These are phyloP conservation scores for Hexactinellida sp. DNA, from an alignment of 37 sponge, comb jelly and placozoan genomes.

Conservation along the genomic window DNA sequence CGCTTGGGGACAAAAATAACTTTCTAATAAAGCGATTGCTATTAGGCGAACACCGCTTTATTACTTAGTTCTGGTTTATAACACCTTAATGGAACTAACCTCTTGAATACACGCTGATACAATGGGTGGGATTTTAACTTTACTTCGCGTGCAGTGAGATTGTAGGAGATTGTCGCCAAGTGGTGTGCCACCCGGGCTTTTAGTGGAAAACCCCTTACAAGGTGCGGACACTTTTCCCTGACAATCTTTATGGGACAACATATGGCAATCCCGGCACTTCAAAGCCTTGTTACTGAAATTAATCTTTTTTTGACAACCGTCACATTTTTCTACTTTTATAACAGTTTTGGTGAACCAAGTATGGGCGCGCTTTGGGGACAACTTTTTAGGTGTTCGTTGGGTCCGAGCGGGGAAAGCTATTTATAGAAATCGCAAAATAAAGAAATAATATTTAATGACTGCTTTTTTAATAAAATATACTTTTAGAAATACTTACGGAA, in stretches of 20 bases:
- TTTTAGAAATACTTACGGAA: constrained; percentile 14
- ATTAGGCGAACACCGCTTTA: too few species aligned
- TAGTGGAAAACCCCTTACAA: not conserved
- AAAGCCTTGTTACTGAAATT: not conserved
- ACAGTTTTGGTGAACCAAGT: not conserved
- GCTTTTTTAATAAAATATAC: too few species aligned
- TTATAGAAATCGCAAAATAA: not conserved
- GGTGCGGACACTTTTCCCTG: constrained; percentile 13
- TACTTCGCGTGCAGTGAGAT: not conserved
- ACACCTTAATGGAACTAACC: not conserved
- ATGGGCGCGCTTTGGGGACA: not conserved
- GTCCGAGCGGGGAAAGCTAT: not conserved
- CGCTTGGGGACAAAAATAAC: too few species aligned
- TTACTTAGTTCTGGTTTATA: not conserved
- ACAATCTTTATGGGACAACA: constrained; percentile 7
- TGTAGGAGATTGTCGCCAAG: not conserved
- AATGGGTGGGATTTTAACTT: not conserved
- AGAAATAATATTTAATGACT: not conserved
- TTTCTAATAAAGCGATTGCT: too few species aligned
- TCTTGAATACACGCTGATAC: not conserved
- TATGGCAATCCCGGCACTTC: not conserved
- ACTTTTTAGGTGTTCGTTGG: not conserved
- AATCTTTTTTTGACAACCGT: constrained; percentile 4
- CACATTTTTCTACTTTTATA: not conserved
- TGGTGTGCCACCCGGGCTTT: not conserved